Percentiles rank a stretch among this genome's conserved stretches.
phyloP scores from a whole-genome alignment of 2,888 invertebrate species.

The Tortricodes alternella region DNA sequence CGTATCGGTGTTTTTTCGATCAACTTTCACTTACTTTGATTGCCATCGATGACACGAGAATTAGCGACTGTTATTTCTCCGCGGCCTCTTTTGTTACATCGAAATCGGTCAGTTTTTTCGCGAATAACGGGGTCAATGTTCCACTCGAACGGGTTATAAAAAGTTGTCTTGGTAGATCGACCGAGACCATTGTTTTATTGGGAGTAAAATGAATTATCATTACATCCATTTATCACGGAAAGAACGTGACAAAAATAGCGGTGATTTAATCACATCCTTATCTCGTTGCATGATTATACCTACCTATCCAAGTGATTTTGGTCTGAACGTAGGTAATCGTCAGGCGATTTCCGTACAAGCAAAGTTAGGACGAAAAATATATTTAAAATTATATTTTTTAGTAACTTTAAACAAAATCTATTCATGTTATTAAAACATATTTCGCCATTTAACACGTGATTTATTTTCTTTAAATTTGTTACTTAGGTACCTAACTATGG shows the following conservation, averaged over 20 bases:
- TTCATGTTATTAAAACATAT: no score
- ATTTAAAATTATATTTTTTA: no score
- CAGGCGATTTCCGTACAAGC: no score
- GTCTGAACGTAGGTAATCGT: no score
- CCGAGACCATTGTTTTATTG: slow-evolving; percentile 10
- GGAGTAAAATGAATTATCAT: slow-evolving; percentile 3
- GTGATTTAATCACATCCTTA: slow-evolving; percentile 14
- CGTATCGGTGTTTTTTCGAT: not conserved
- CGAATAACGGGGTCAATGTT: slow-evolving; percentile 22
- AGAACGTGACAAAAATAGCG: slow-evolving; percentile 10
- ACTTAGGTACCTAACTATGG: no score
- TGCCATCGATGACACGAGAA: slow-evolving; percentile 11
- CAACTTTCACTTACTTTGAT: slow-evolving; percentile 24
- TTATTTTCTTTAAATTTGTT: no score
- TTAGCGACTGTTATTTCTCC: slow-evolving; percentile 3
- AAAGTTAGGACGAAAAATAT: no score
- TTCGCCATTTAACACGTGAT: no score
- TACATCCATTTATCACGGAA: slow-evolving; percentile 8
- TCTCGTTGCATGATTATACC: slow-evolving; percentile 4
- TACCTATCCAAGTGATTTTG: not conserved
- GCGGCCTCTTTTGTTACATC: slow-evolving; percentile 1
- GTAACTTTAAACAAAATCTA: no score
- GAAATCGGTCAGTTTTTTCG: slow-evolving; percentile 15
- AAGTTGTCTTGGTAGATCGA: slow-evolving; percentile 21
- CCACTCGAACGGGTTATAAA: slow-evolving; percentile 15